Evolutionary conservation across 1,140 invertebrate genomes (phyloP), one percentile per base, ranked within the genome.

Genomic region (Prorops nasuta): DNA sequence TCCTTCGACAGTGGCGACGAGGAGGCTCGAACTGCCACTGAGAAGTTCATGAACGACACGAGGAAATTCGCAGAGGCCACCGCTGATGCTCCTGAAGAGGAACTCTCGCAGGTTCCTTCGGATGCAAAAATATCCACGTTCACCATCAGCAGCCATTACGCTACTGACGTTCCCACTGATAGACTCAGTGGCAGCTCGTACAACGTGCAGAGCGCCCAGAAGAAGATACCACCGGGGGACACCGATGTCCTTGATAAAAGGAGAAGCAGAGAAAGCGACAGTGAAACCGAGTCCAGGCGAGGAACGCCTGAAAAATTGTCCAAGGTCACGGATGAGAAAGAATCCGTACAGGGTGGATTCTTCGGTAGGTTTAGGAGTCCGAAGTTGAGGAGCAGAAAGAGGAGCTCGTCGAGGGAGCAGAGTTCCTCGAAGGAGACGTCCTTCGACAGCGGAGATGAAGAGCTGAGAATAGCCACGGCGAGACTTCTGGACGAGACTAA

Each of bases 321-420:
- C 10, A 56, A 0, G 59, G 56, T 2, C 2, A 22, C 6, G 0
- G 64, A 64, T 17, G 71, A 71, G 7, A 72, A 69, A 35, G 60
- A 56, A 21, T n/a, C n/a, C n/a, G n/a, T n/a, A n/a, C n/a, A n/a
- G n/a, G 48, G 56, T 0, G 67, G 70, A 8, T 66, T 76, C 20
- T 72, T 76, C 21, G 56, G 66, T 3, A 74, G 70, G 38, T 75
- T 76, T 22, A 67, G 64, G 49, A 74, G 71, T 47, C 71, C 73
- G 0, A 76, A 72, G 40, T 47, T 56, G 1, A 73, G 65, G 31
- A 41, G 43, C 0, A 75, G 72, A 39, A 57, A 55, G 32, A 61
- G 63, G 42, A 71, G 62, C 19, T 65, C 62, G 20, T 69, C 68
- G 0, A 67, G 60, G 41, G 67, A 73, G 43, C 71, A 69, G 22